Conservation (phyloP, 2,888 invertebrate species). For the Tortricodes alternella region DNA sequence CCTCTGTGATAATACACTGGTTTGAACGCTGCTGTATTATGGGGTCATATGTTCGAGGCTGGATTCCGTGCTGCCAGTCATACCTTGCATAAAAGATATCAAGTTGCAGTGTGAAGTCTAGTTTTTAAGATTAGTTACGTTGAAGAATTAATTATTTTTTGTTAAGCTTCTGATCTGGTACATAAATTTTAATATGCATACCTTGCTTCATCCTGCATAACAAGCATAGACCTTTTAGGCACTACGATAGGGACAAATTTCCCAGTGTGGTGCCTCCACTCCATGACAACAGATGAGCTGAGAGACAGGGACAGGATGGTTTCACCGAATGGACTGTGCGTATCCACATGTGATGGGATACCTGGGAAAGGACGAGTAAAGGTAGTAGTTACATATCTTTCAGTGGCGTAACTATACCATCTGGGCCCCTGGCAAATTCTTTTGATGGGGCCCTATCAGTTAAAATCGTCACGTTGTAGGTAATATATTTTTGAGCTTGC, state of each 20-base stretch:
- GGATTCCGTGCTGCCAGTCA: slow-evolving; percentile 94
- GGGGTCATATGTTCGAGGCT: slow-evolving; percentile 90
- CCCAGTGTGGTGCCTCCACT: slow-evolving; percentile 87
- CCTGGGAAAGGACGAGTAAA: too few relatives aligned
- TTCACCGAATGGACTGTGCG: slow-evolving; percentile 96
- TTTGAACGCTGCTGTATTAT: slow-evolving; percentile 42
- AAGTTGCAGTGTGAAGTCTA: too few relatives aligned
- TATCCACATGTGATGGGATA: slow-evolving; percentile 97
- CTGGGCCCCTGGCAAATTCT: too few relatives aligned
- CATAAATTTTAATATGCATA: slow-evolving; percentile 54
- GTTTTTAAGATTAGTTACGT: too few relatives aligned
- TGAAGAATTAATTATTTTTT: too few relatives aligned
- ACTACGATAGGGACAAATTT: slow-evolving; percentile 84
- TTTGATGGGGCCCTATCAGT: too few relatives aligned
- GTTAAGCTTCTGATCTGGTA: too few relatives aligned
- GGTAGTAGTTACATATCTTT: too few relatives aligned
- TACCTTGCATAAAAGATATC: slow-evolving; percentile 73
- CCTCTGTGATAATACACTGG: slow-evolving; percentile 54
- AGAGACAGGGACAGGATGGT: slow-evolving; percentile 94
- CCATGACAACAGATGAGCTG: slow-evolving; percentile 92
- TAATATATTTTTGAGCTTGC: too few relatives aligned
- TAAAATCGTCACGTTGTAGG: too few relatives aligned
- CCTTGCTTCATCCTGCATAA: slow-evolving; percentile 91
- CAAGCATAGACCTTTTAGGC: slow-evolving; percentile 87
- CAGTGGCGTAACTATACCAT: too few relatives aligned